Conservation (phyloP, 2,113 vertebrate species). For the Camelus bactrianus region DNA sequence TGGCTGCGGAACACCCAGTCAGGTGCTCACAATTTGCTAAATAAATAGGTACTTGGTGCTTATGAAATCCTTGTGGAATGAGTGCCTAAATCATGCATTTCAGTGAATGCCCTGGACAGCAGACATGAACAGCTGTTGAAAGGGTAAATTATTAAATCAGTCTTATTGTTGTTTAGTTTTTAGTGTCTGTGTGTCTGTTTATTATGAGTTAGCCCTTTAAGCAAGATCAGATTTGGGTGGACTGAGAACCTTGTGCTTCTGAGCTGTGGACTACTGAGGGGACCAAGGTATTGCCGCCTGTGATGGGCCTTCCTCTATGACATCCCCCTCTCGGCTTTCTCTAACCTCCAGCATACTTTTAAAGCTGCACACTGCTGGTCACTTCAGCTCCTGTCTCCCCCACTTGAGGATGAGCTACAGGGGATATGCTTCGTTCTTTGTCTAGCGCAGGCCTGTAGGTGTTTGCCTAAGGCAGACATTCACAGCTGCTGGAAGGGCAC, state of each 20-base stretch:
- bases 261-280: not conserved
- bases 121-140: not conserved
- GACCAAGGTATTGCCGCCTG: not conserved
- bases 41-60: not conserved
- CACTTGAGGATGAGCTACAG: not conserved
- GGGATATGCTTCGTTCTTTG: not conserved
- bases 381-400: too few relatives aligned
- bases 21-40: not conserved
- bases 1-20: not conserved
- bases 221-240: not conserved
- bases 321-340: not conserved
- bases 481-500: not conserved
- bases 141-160: not conserved
- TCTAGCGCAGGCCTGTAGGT: not conserved
- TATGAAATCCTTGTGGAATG: not conserved
- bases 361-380: not conserved
- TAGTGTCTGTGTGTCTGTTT: not conserved
- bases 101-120: rapidly evolving
- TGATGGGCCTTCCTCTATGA: not conserved
- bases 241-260: not conserved
- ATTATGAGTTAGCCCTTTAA: not conserved
- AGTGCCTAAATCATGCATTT: not conserved
- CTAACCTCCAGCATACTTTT: not conserved
- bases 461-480: not conserved
- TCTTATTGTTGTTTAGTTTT: not conserved